These are phyloP conservation scores for Leptinotarsa peninsularis DNA, from an alignment of 2,888 invertebrate species.

Conservation along the genomic window DNA sequence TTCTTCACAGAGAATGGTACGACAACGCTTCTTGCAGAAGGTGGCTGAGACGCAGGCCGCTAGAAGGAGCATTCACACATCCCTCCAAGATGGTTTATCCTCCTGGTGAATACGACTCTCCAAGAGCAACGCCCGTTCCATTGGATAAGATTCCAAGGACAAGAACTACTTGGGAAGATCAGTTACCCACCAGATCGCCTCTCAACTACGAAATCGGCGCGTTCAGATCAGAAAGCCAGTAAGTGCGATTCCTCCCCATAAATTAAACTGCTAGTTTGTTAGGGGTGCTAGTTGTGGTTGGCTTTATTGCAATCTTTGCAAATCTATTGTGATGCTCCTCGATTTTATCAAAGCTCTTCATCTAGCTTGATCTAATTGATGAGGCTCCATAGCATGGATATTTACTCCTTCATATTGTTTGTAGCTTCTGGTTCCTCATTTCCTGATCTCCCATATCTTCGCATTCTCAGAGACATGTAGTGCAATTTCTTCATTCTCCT, in stretches of 20 bases:
- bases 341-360: no score
- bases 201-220: slow-evolving; percentile 87
- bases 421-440: no score
- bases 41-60: slow-evolving; percentile 86
- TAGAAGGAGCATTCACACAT: slow-evolving; percentile 88
- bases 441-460: no score
- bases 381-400: no score
- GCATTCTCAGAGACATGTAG: no score
- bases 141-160: slow-evolving; percentile 68
- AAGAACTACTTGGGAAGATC: slow-evolving; percentile 75
- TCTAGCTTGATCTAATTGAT: no score
- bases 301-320: no score
- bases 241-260: slow-evolving; percentile 61
- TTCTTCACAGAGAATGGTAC: slow-evolving; percentile 81
- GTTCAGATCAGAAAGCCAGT: slow-evolving; percentile 89
- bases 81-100: slow-evolving; percentile 96
- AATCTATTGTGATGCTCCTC: no score
- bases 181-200: slow-evolving; percentile 81
- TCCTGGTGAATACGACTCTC: slow-evolving; percentile 84
- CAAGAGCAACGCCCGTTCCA: slow-evolving; percentile 78
- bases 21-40: slow-evolving; percentile 88
- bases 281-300: no score
- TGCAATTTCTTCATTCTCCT: no score
- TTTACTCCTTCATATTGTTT: no score
- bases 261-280: no score